Percentiles rank a stretch among this genome's conserved stretches.
Evolutionary conservation across 2,113 vertebrate species (phyloP).

Genomic region (Ellobius talpinus): DNA sequence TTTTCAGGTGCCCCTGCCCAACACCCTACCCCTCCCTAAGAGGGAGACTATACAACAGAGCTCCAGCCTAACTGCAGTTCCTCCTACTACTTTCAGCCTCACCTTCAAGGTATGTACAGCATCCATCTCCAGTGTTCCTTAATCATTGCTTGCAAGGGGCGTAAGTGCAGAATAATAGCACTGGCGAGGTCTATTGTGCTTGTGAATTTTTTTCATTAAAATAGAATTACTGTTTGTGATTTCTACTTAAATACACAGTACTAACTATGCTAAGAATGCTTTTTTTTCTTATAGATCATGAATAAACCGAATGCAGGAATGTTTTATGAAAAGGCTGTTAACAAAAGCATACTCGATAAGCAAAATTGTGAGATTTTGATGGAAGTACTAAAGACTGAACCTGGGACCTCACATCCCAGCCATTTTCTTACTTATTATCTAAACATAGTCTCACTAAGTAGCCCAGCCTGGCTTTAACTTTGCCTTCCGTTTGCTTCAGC

Average conservation of each 20-base stretch:
- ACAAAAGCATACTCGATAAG: not conserved
- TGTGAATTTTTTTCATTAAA: slow-evolving; percentile 46
- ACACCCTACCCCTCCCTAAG: slow-evolving; percentile 93
- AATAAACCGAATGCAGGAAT: slow-evolving; percentile 23
- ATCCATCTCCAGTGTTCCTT: slow-evolving; percentile 85
- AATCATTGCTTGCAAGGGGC: slow-evolving; percentile 85
- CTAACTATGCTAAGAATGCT: not conserved
- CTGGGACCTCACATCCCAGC: not conserved
- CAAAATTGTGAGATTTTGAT: not conserved
- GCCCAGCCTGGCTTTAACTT: not conserved
- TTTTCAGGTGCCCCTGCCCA: slow-evolving; percentile 96
- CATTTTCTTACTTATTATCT: not conserved
- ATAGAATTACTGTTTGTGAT: not conserved
- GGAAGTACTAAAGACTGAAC: not conserved
- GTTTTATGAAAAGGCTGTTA: not conserved
- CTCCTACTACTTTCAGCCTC: slow-evolving; percentile 97
- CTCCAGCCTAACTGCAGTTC: slow-evolving; percentile 96
- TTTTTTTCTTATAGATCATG: not conserved
- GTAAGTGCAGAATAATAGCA: slow-evolving; percentile 61
- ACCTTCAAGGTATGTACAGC: slow-evolving; percentile 95
- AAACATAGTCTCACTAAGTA: not conserved
- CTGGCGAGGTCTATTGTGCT: not conserved
- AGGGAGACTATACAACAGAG: slow-evolving; percentile 96
- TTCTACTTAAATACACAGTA: not conserved
- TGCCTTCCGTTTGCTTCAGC: not conserved